Evolutionary conservation across 2,888 invertebrate species (phyloP), one percentile per base, ranked within the genome.

Genomic region (Neoitamus cyanurus): DNA sequence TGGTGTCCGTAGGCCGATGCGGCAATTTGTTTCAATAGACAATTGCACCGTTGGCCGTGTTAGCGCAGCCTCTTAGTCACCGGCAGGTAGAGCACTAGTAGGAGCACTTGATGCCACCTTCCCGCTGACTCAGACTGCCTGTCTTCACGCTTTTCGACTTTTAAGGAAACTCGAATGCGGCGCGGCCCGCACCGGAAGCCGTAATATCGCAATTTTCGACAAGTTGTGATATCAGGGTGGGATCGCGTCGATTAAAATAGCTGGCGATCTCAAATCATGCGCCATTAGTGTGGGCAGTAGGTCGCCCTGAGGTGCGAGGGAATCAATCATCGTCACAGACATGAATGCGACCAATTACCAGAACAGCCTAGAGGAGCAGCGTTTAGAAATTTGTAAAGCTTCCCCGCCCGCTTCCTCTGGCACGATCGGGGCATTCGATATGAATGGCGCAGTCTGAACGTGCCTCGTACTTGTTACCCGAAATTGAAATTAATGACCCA

Each of bases 401-500:
- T 30, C 6, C 31, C 5, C 70, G 31, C 58, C 20, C 25, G 58
- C 15, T 58, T 58, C 11, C 31, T 25, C 70, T 15, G 31, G 28
- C 11, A 30, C 11, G 31, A 70, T 70, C 30, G 30, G 13, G 25
- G 15, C 34, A 70, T 30, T 34, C 2, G 20, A 68, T 68, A 5
- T 31, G 5, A 31, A 31, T 31, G 5, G 2, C 68, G 68, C 13
- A 15, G 68, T 20, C 25, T 20, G 9, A 58, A 25, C 58, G 15
- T 20, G 25, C 20, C 20, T 9, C 9, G 58, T 58, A 58, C 58
- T 70, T 70, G 70, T 34, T 31, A 31, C 70, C 25, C n/a, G 25
- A 30, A 70, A 70, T 70, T 70, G 70, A 70, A 34, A 70, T 70
- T 70, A 70, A 70, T 70, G 70, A 34, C 6, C 70, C 31, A 70